phyloP scores from a whole-genome alignment of 2,888 invertebrate genomes.

The Cartodere bifasciata region DNA sequence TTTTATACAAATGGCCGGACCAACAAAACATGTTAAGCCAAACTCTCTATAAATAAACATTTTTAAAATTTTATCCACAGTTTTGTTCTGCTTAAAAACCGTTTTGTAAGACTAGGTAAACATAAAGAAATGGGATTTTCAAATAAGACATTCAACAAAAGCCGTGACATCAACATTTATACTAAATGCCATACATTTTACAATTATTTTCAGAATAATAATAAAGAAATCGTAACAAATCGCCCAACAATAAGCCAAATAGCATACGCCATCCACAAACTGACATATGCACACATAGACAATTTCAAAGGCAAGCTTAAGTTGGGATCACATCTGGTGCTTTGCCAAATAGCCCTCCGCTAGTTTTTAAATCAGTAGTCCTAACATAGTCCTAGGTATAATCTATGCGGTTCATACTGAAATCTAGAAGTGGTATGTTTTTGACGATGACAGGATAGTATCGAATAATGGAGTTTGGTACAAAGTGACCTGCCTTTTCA shows the following conservation, averaged over 20 bases:
- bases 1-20: too few relatives aligned
- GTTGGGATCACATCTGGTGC: constrained; percentile 31
- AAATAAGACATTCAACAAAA: too few relatives aligned
- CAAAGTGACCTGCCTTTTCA: constrained; percentile 39
- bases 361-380: constrained; percentile 21
- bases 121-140: too few relatives aligned
- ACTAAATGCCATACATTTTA: constrained; percentile 20
- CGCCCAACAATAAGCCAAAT: constrained; percentile 25
- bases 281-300: constrained; percentile 34
- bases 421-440: constrained; percentile 22
- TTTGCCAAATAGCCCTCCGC: constrained; percentile 26
- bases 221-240: constrained; percentile 28
- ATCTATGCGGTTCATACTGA: constrained; percentile 14
- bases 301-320: constrained; percentile 29
- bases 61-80: too few relatives aligned
- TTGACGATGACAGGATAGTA: constrained; percentile 30
- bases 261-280: constrained; percentile 28
- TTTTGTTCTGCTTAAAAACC: too few relatives aligned
- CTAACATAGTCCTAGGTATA: constrained; percentile 1
- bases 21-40: too few relatives aligned
- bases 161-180: constrained; percentile 23
- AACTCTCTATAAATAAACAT: too few relatives aligned
- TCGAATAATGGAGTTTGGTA: constrained; percentile 36
- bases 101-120: too few relatives aligned
- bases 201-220: constrained; percentile 30